Base-by-base conservation (phyloP, 2,888 invertebrate genomes). In the Callosobruchus maculatus region DNA sequence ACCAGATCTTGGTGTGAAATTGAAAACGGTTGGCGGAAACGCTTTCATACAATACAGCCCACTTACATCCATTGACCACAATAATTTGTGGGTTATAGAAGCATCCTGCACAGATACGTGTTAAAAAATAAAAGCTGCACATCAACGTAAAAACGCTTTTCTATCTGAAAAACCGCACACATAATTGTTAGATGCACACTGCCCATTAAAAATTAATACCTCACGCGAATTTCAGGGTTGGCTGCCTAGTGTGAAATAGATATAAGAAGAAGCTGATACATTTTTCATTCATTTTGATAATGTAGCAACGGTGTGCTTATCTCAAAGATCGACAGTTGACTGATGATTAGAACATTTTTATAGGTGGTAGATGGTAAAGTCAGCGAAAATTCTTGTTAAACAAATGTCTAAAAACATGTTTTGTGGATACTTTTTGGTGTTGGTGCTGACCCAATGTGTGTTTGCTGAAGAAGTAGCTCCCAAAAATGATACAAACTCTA, bases 171-270 rank as follows among this genome's bases (percentile, higher is more conserved):
- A 30, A 30, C 3, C 13, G 49, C 13, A 13, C 13, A 13, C 9
- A 49, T 49, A 49, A 18, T 49, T 49, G 49, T 49, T 49, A 7
- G 49, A 13, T 49, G 18, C 13, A 49, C 49, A 18, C 26, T 26
- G 70, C 67, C 21, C 66, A 74, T 75, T 71, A 74, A 72, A 71
- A 71, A 74, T 75, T 70, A 67, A 26, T 77, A 71, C 79, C 81
- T 7, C 82, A 83, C 83, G 80, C 82, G 74, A 74, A 70, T 70
- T 85, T 86, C 84, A 86, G 85, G 86, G 85, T 86, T 84, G 85
- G 84, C 81, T 85, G 81, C 82, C 82, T 79, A 77, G 78, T 74
- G 82, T 80, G 49, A 82, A 83, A 84, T 18, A 78, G 80, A 85
- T 86, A 86, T 82, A 86, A 86, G 78, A 74, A 77, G 74, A 49